These are phyloP conservation scores for Campylomormyrus tamandua DNA, from an alignment of 2,113 vertebrate genomes.

Conservation along the genomic window DNA sequence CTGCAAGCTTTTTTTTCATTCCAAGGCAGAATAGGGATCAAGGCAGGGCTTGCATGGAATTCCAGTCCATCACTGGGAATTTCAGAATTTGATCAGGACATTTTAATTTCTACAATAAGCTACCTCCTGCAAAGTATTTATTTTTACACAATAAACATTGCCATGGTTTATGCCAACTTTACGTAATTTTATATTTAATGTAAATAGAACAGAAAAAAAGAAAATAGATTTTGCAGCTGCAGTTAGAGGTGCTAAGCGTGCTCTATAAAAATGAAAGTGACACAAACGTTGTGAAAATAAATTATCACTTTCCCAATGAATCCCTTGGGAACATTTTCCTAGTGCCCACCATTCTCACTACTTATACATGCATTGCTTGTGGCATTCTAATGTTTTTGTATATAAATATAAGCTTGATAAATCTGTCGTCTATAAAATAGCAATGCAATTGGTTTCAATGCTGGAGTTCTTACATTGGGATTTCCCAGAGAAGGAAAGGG, in stretches of 20 bases:
- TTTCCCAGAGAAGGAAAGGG: not conserved
- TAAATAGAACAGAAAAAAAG: not conserved
- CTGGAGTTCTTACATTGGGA: not conserved
- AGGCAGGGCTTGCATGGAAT: not conserved
- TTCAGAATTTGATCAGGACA: not conserved
- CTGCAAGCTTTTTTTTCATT: not conserved
- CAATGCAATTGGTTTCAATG: not conserved
- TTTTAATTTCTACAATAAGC: not conserved
- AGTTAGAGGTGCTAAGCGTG: not conserved
- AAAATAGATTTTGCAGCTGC: not conserved
- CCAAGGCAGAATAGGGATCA: not conserved
- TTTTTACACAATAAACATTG: not conserved
- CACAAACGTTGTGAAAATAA: not conserved
- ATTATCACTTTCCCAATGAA: not conserved
- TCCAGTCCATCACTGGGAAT: not conserved
- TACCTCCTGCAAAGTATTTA: not conserved
- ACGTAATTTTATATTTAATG: not conserved
- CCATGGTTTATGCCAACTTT: not conserved
- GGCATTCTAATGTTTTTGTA: not conserved
- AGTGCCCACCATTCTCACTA: not conserved
- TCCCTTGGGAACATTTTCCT: not conserved
- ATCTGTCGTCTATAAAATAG: not conserved
- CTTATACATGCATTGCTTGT: not conserved
- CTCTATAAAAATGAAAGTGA: not conserved
- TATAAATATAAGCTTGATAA: not conserved